These are phyloP conservation scores for Suillia variegata DNA, from an alignment of 2,888 invertebrate species.

Conservation along the genomic window DNA sequence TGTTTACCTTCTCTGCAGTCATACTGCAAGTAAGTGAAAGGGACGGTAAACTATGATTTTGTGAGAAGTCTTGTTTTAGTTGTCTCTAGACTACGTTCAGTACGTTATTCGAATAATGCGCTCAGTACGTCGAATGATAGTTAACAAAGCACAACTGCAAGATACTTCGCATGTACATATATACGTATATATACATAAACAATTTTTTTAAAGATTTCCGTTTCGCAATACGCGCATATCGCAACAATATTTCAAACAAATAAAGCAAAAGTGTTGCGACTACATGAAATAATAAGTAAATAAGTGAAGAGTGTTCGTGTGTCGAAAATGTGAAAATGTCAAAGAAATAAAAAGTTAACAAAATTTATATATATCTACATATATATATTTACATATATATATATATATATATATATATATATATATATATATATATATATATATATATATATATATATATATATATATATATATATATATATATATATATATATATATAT, in stretches of 20 bases:
- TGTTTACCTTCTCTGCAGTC: conserved; percentile 1
- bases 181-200: background rate
- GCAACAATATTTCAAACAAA: no score
- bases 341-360: no score
- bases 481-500: conserved; percentile 9
- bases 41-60: conserved; percentile 17
- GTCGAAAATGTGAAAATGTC: no score
- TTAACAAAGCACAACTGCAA: conserved; percentile 22
- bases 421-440: background rate
- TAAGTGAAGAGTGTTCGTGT: no score
- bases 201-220: background rate
- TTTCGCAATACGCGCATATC: no score
- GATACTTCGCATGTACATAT: background rate
- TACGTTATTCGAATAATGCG: conserved; percentile 13
- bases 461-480: conserved; percentile 8
- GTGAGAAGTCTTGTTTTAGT: background rate
- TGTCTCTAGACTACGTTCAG: conserved; percentile 16
- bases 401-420: conserved; percentile 3
- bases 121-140: conserved; percentile 26
- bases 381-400: background rate
- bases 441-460: conserved; percentile 1
- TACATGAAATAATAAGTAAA: no score
- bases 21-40: conserved; percentile 24
- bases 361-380: background rate
- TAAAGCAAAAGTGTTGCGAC: no score